Conservation (phyloP, 2,113 vertebrate genomes). For the Myotis davidii region DNA sequence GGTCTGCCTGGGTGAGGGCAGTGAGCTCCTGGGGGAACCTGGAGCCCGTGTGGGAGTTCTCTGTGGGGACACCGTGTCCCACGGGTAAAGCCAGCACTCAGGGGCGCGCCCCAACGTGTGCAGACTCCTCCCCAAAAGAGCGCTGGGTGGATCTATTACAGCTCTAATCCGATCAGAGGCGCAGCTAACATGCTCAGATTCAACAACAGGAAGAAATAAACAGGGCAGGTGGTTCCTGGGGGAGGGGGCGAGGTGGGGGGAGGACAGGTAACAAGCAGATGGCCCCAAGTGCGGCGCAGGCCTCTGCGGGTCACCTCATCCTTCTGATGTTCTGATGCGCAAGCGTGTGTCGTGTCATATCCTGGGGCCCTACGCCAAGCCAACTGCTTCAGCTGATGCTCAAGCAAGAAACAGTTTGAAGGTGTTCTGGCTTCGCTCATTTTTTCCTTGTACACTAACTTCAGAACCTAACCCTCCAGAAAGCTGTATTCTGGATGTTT, state of each 20-base stretch:
- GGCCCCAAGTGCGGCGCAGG: no score
- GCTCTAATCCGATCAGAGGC: background rate
- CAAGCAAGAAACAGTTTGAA: background rate
- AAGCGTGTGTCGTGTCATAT: fast-evolving
- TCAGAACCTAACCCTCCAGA: background rate
- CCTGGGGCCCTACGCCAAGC: background rate
- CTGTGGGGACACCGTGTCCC: background rate
- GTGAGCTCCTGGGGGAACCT: background rate
- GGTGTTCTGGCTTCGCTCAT: background rate
- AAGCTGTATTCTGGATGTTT: background rate
- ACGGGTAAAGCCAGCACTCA: background rate
- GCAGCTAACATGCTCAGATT: background rate
- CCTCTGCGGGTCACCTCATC: no score
- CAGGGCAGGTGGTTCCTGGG: fast-evolving
- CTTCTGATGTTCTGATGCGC: background rate
- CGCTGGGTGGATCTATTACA: no score
- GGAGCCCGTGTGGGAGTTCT: background rate
- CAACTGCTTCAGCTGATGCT: background rate
- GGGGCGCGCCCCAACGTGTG: background rate
- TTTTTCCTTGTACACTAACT: background rate
- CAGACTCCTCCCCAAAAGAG: background rate
- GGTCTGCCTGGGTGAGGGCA: background rate
- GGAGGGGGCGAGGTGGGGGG: no score
- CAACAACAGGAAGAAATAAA: background rate
- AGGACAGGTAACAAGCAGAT: background rate